Evolutionary conservation across 1,140 invertebrate species (phyloP).

Genomic region (Hydropsyche tenuis): DNA sequence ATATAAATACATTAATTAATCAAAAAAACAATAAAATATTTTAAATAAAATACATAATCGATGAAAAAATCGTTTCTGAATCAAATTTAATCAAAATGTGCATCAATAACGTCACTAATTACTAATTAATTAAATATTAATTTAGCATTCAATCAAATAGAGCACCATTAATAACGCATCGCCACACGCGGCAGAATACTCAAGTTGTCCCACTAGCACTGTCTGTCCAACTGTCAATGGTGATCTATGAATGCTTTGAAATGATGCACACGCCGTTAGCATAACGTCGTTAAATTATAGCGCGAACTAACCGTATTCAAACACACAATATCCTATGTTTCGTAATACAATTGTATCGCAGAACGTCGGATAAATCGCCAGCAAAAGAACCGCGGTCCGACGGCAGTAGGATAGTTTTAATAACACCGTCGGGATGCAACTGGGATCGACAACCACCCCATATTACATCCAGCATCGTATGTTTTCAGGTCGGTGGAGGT

Average conservation of each 20-base stretch:
- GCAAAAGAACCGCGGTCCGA: neutral
- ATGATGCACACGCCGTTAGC: slow-evolving; percentile 40
- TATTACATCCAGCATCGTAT: neutral
- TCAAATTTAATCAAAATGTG: no score
- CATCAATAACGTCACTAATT: no score
- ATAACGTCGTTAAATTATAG: slow-evolving; percentile 34
- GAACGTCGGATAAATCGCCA: neutral
- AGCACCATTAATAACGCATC: neutral
- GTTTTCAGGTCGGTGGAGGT: neutral
- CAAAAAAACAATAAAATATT: no score
- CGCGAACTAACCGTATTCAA: neutral
- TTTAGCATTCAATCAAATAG: neutral
- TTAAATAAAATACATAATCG: no score
- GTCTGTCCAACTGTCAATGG: slow-evolving; percentile 48
- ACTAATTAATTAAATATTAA: no score
- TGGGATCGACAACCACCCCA: slow-evolving; percentile 12
- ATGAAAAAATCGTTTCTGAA: no score
- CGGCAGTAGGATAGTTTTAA: slow-evolving; percentile 9
- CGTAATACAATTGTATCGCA: no score
- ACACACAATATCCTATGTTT: no score
- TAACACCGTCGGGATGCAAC: slow-evolving; percentile 14
- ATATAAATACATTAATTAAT: no score
- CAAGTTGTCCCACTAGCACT: slow-evolving; percentile 36
- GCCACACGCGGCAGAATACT: slow-evolving; percentile 13
- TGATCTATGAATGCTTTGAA: slow-evolving; percentile 48